These are phyloP conservation scores for Aleadryas rufinucha DNA, from an alignment of 2,113 vertebrate genomes.

Conservation along the genomic window DNA sequence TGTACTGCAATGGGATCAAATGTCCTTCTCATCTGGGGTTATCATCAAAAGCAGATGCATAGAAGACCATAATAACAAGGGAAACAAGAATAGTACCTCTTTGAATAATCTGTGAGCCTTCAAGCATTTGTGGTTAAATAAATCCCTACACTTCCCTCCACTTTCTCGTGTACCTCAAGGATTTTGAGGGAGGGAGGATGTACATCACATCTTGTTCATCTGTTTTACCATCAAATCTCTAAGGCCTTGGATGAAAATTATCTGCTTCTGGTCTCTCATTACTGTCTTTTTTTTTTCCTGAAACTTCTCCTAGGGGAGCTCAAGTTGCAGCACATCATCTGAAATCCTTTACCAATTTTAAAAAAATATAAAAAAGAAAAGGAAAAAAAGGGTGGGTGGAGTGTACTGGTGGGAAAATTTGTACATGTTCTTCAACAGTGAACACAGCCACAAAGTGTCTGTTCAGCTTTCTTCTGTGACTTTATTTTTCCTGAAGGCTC, in stretches of 20 bases:
- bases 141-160: neutral
- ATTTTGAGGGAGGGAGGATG: neutral
- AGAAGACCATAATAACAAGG: neutral
- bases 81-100: neutral
- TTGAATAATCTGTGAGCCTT: neutral
- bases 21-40: neutral
- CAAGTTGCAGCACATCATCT: neutral
- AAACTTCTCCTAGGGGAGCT: neutral
- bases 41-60: neutral
- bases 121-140: neutral
- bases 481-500: neutral
- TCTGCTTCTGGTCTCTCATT: neutral
- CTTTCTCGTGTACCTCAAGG: neutral
- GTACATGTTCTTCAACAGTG: neutral
- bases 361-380: neutral
- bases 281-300: neutral
- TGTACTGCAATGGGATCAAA: neutral
- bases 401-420: neutral
- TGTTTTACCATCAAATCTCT: neutral
- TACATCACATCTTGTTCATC: neutral
- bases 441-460: neutral
- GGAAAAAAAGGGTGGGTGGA: rapidly evolving
- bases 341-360: neutral
- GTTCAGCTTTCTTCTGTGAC: neutral
- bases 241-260: neutral